Evolutionary conservation across 2,113 vertebrate genomes (phyloP), one percentile per base, ranked within the genome.

Genomic region (Willisornis vidua): DNA sequence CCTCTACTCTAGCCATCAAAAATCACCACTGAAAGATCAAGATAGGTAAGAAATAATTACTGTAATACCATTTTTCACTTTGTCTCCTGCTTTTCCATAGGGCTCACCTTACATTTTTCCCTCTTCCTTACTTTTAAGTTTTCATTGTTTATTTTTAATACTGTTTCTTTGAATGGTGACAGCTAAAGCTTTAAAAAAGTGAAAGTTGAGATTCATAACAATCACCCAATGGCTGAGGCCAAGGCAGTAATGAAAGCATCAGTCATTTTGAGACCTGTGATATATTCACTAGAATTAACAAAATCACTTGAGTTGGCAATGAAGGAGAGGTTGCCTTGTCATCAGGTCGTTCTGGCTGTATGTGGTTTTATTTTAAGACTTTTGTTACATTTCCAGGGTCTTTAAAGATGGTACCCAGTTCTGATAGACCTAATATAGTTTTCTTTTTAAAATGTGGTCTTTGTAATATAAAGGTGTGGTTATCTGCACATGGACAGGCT

Each of bases 181-280:
- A 81, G 84, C 22, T 91, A 52, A 75, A 94, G 89, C 13, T 67
- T 90, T 70, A 48, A 83, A 67, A 51, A 93, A 92, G 74, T 35
- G 26, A 65, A 92, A 78, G 57, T 19, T 72, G 80, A 62, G 65
- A 72, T 85, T 91, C 80, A 8, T 87, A 84, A 90, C 45, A 77
- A 25, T 75, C 73, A 92, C 54, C 65, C 82, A 68, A 89, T 84
- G 58, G 61, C 52, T 68, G 54, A 75, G 59, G 74, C 85, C 54
- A 83, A 43, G 58, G 39, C 59, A 78, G 43, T 72, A 70, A 93
- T 68, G 91, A 96, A 94, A 91, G 43, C 66, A 92, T 92, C 70
- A 72, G 52, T 89, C 81, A 82, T 93, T 81, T 39, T 66, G 66
- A 96, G 71, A 76, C 41, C 54, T 85, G 31, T 49, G 85, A 76